Evolutionary conservation across 1,140 invertebrate genomes (phyloP).

Genomic region (Trichonephila clavipes): DNA sequence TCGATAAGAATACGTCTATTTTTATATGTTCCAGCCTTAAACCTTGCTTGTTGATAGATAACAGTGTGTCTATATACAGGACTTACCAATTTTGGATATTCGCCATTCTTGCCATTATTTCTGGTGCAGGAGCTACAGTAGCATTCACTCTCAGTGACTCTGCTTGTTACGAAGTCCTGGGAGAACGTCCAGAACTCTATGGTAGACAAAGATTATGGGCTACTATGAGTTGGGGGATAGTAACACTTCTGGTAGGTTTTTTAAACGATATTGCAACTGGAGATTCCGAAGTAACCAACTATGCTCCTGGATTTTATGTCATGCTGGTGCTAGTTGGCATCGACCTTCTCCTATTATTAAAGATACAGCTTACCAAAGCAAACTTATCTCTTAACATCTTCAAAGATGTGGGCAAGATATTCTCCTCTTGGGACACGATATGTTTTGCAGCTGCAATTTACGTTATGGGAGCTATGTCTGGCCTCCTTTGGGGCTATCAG

Average conservation of each 20-base stretch:
- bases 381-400: constrained; percentile 59
- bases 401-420: constrained; percentile 84
- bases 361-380: constrained; percentile 50
- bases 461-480: constrained; percentile 90
- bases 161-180: constrained; percentile 77
- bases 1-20: not conserved
- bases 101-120: constrained; percentile 73
- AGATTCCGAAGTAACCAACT: constrained; percentile 86
- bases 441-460: constrained; percentile 90
- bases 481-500: constrained; percentile 91
- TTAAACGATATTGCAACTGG: constrained; percentile 88
- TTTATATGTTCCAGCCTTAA: not conserved
- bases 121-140: constrained; percentile 70
- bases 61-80: constrained; percentile 30
- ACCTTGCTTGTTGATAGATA: not conserved
- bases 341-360: constrained; percentile 82
- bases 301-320: constrained; percentile 88
- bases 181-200: constrained; percentile 81
- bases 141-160: constrained; percentile 64
- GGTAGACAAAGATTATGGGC: constrained; percentile 90
- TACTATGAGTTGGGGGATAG: constrained; percentile 88
- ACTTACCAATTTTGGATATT: constrained; percentile 78
- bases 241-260: constrained; percentile 87
- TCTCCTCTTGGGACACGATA: constrained; percentile 85
- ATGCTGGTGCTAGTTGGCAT: constrained; percentile 81